Conservation (phyloP, 2,888 invertebrate species). For the Dicyrtomina minuta region DNA sequence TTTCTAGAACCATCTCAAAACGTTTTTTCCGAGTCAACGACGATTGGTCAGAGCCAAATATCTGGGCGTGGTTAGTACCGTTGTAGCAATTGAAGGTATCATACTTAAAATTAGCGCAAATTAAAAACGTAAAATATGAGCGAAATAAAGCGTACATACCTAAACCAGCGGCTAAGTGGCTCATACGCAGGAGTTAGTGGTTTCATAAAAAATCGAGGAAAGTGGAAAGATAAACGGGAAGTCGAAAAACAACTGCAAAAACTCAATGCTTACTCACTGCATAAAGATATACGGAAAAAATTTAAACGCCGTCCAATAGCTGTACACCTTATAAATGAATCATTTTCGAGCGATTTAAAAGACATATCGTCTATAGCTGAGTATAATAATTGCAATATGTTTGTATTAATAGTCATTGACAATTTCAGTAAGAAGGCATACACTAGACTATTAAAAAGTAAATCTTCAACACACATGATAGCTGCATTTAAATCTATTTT, state of each 20-base stretch:
- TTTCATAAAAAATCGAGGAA: background rate
- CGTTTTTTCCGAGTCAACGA: too few species aligned
- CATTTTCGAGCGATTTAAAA: background rate
- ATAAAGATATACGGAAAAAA: background rate
- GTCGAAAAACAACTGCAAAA: background rate
- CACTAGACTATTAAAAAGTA: background rate
- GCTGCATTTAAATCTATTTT: constrained; percentile 4
- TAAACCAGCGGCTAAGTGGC: background rate
- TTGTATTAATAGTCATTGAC: constrained; percentile 3
- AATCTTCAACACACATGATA: background rate
- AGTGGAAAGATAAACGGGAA: background rate
- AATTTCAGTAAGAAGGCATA: constrained; percentile 1
- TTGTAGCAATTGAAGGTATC: too few species aligned
- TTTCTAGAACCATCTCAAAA: too few species aligned
- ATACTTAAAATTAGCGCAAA: too few species aligned
- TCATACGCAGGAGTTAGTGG: background rate
- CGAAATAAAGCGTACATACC: background rate
- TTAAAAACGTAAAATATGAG: too few species aligned
- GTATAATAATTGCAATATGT: background rate
- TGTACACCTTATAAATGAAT: background rate
- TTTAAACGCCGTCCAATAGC: background rate
- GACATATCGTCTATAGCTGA: background rate
- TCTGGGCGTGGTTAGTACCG: too few species aligned
- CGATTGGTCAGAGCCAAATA: too few species aligned
- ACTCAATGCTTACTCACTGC: background rate